Conservation (phyloP, 2,888 invertebrate genomes). For the Drosophila colorata region DNA sequence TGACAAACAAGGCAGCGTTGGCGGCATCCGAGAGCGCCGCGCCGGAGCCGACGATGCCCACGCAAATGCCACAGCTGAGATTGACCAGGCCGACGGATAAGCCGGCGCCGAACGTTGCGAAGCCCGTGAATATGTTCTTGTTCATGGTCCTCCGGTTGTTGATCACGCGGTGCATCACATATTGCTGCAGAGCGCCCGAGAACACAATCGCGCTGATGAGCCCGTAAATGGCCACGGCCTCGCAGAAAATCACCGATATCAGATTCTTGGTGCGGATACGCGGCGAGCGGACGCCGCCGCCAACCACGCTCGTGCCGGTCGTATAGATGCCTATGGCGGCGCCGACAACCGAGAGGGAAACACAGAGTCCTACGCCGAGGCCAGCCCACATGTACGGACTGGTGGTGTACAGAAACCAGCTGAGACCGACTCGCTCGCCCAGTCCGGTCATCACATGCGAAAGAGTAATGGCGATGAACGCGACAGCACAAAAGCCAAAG, state of each 20-base stretch:
- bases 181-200: slow-evolving; percentile 90
- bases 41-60: slow-evolving; percentile 99
- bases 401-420: slow-evolving; percentile 95
- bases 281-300: slow-evolving; percentile 99
- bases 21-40: slow-evolving; percentile 99
- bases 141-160: slow-evolving; percentile 83
- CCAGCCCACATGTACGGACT: slow-evolving; percentile 99
- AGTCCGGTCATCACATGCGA: slow-evolving; percentile 91
- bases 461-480: slow-evolving; percentile 80
- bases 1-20: slow-evolving; percentile 97
- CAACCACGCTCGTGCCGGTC: slow-evolving; percentile 97
- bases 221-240: slow-evolving; percentile 99
- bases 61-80: slow-evolving; percentile 95
- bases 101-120: slow-evolving; percentile 98
- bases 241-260: slow-evolving; percentile 99
- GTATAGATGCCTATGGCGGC: slow-evolving; percentile 99
- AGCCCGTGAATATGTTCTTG: slow-evolving; percentile 93
- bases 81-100: slow-evolving; percentile 97
- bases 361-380: slow-evolving; percentile 96
- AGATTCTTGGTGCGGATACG: slow-evolving; percentile 99
- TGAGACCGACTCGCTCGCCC: slow-evolving; percentile 93
- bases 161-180: slow-evolving; percentile 59
- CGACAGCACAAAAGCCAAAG: slow-evolving; percentile 86
- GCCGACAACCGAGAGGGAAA: slow-evolving; percentile 98
- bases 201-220: slow-evolving; percentile 99